A percentile compares a stretch with the other conserved stretches of the same genome.
These are phyloP conservation scores for Punctoribates punctum DNA, from an alignment of 2,888 invertebrate genomes.

Conservation along the genomic window DNA sequence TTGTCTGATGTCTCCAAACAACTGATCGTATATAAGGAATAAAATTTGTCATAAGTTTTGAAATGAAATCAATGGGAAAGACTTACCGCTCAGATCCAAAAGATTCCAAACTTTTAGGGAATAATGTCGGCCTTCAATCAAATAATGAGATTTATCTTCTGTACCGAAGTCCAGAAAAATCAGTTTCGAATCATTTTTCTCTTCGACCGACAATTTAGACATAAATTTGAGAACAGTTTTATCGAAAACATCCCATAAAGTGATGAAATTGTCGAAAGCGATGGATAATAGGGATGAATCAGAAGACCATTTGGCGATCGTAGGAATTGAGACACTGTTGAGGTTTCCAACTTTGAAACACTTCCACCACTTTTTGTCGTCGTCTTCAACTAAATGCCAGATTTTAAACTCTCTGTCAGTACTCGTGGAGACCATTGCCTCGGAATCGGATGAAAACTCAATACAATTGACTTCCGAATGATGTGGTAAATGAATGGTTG, in stretches of 20 bases:
- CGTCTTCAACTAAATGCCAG: slow-evolving; percentile 63
- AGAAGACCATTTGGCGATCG: slow-evolving; percentile 64
- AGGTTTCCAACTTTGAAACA: slow-evolving; percentile 36
- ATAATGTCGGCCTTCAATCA: slow-evolving; percentile 34
- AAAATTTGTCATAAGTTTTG: background rate
- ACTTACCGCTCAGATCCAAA: slow-evolving; percentile 15
- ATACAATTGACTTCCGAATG: slow-evolving; percentile 61
- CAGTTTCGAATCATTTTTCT: slow-evolving; percentile 2
- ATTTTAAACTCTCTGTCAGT: slow-evolving; percentile 67
- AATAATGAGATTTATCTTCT: slow-evolving; percentile 14
- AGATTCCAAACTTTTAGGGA: slow-evolving; percentile 30
- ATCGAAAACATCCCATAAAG: slow-evolving; percentile 63
- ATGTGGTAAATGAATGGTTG: slow-evolving; percentile 69
- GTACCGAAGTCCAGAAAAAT: slow-evolving; percentile 25
- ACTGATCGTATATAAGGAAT: background rate
- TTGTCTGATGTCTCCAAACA: background rate
- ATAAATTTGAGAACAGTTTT: background rate
- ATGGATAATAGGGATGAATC: slow-evolving; percentile 74
- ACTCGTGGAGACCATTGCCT: slow-evolving; percentile 62
- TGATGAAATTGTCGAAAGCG: slow-evolving; percentile 64
- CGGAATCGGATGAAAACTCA: slow-evolving; percentile 59
- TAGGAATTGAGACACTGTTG: slow-evolving; percentile 56
- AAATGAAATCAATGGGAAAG: background rate
- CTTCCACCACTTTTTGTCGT: slow-evolving; percentile 50
- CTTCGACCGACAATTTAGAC: slow-evolving; percentile 3